Base-by-base conservation (phyloP, 2,888 invertebrate species). In the Nephrotoma flavescens region DNA sequence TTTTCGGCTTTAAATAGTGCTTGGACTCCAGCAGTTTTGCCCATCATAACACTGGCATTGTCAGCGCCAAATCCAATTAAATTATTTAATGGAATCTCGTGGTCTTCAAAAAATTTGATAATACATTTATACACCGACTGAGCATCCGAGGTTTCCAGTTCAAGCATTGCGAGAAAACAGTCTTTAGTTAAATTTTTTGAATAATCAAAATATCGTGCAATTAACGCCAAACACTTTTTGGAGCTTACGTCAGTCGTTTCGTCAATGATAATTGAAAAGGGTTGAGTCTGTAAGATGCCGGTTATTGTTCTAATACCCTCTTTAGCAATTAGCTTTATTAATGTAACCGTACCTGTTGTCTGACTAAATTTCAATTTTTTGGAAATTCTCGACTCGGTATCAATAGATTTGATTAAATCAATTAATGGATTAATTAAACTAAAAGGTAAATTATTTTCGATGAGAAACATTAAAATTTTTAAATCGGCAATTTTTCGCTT, bases 71-170 rank as follows among this genome's bases (percentile, higher is more conserved):
- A 71, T 31, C 31, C 31, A 31, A 47, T 47, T n/a, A 47, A 47
- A 47, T 47, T 47, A n/a, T 47, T 47, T n/a, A 47, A 47, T 12
- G 47, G 47, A 47, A 47, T 47, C 1, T 12, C 11, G n/a, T 47
- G 47, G n/a, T 9, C n/a, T 47, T 47, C 47, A 9, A 47, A 47
- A 47, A 47, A 47, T 12, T 47, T 47, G 47, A n/a, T 12, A 47
- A 47, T 47, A 47, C 47, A 47, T 12, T 47, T n/a, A 47, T 12
- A 47, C n/a, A 47, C 47, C 9, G 47, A 47, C 88, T 88, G 87
- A 88, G 89, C 71, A 88, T 88, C 42, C 87, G 88, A 85, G 88
- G 88, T 15, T 88, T 87, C 71, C n/a, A n/a, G n/a, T n/a, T n/a
- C n/a, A n/a, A n/a, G n/a, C n/a, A n/a, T n/a, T n/a, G n/a, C 71